Base-by-base conservation (phyloP, 1,140 invertebrate species). In the Drosophila eugracilis region DNA sequence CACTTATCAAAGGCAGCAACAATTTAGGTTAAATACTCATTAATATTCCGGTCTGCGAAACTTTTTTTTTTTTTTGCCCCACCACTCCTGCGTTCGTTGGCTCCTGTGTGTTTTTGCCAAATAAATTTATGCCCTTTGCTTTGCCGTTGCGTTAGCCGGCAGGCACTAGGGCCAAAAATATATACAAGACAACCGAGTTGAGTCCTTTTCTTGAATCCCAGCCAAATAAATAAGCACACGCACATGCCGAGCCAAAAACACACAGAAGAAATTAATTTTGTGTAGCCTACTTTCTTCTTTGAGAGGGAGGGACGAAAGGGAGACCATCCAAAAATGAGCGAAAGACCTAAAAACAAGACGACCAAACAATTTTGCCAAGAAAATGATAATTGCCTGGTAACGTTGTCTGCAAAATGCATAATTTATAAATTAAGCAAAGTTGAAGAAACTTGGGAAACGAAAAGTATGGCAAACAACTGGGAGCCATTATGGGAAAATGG, bases 21-120 rank as follows among this genome's bases (percentile, higher is more conserved):
- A 88, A 88, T 88, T 88, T 88, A 89, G 83, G 83, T 88, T 88
- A 88, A 88, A 88, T 88, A 88, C 83, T 88, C 83, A 88, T 88
- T 88, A 88, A 88, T 88, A 88, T 88, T 89, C 83, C 84, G 84
- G 83, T 88, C 83, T 89, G 83, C 84, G 62, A 88, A 88, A 88
- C 62, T 88, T 88, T 62, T 69, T 69, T 36, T n/a, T n/a, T n/a
- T n/a, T n/a, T n/a, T n/a, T n/a, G n/a, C n/a, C n/a, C n/a, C n/a
- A n/a, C 37, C 21, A 7, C 45, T 41, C 15, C 34, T 15, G 15
- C 24, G 3, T 9, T 9, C 21, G 21, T 5, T 15, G 5, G 6
- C 30, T 22, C 15, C 58, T 63, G 26, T 44, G 65, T 67, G 63
- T 69, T 69, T 88, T 88, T 88, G 84, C 75, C 83, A 88, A 88